These are phyloP conservation scores for Diogma glabrata DNA, from an alignment of 2,888 invertebrate genomes.

Conservation along the genomic window DNA sequence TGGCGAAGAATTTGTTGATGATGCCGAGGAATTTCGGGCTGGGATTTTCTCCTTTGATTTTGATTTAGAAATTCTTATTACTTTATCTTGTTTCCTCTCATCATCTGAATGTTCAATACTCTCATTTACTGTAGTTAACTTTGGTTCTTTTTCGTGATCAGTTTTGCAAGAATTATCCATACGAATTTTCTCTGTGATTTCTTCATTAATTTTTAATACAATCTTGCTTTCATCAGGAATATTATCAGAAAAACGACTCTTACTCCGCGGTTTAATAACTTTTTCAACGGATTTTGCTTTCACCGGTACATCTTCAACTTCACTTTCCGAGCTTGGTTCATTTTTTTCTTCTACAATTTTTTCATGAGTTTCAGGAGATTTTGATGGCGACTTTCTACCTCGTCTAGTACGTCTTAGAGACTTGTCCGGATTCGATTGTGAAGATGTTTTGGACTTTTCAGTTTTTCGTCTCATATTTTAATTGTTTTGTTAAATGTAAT, in stretches of 20 bases:
- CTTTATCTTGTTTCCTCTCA: no score
- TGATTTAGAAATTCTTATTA: no score
- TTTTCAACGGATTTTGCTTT: background rate
- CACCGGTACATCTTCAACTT: constrained; percentile 13
- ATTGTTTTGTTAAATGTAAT: no score
- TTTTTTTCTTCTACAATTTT: constrained; percentile 20
- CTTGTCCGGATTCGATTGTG: constrained; percentile 42
- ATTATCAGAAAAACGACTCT: background rate
- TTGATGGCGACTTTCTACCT: constrained; percentile 37
- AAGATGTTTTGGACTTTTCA: constrained; percentile 54
- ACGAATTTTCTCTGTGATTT: background rate
- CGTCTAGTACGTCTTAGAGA: constrained; percentile 37
- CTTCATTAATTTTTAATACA: constrained; percentile 1
- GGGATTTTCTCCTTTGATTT: no score
- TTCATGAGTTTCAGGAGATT: constrained; percentile 30
- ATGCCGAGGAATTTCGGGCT: background rate
- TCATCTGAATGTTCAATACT: no score
- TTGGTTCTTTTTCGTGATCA: no score
- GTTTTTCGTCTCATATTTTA: constrained; percentile 60
- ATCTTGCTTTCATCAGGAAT: constrained; percentile 6
- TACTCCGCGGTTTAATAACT: constrained; percentile 8
- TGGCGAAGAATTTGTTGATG: background rate
- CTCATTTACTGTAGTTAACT: no score
- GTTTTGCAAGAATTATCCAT: no score
- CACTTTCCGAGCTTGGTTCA: constrained; percentile 19